Conservation (phyloP, 1,140 invertebrate species). For the Heliothis subflexa region DNA sequence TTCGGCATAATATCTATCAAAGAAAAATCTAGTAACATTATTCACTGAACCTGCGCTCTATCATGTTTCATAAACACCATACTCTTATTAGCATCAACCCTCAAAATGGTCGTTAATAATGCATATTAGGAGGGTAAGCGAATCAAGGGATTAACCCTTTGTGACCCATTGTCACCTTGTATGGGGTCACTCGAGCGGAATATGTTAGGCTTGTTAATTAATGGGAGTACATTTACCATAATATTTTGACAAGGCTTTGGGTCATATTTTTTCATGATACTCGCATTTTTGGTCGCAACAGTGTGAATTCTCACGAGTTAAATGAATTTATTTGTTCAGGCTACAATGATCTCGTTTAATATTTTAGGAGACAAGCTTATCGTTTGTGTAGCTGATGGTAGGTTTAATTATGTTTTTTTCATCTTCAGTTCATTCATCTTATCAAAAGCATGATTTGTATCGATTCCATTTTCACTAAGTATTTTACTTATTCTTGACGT, state of each 20-base stretch:
- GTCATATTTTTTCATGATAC: neutral
- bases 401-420: too few species aligned
- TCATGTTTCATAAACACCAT: neutral
- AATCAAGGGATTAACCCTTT: conserved; percentile 23
- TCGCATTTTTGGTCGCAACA: neutral
- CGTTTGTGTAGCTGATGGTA: too few species aligned
- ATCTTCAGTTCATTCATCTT: too few species aligned
- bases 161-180: neutral
- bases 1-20: too few species aligned
- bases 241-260: neutral
- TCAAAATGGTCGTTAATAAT: neutral
- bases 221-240: neutral
- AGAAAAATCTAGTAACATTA: too few species aligned
- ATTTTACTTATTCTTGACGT: too few species aligned
- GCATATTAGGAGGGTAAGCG: neutral
- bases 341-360: too few species aligned
- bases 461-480: too few species aligned
- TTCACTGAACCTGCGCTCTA: neutral
- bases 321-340: too few species aligned
- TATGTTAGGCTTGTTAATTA: conserved; percentile 3
- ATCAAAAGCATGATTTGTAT: too few species aligned
- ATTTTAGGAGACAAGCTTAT: too few species aligned
- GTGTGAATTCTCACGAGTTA: too few species aligned
- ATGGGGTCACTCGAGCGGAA: neutral
- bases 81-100: neutral